These are phyloP conservation scores for Crocuta crocuta DNA, from an alignment of 2,113 vertebrate species.

Conservation along the genomic window DNA sequence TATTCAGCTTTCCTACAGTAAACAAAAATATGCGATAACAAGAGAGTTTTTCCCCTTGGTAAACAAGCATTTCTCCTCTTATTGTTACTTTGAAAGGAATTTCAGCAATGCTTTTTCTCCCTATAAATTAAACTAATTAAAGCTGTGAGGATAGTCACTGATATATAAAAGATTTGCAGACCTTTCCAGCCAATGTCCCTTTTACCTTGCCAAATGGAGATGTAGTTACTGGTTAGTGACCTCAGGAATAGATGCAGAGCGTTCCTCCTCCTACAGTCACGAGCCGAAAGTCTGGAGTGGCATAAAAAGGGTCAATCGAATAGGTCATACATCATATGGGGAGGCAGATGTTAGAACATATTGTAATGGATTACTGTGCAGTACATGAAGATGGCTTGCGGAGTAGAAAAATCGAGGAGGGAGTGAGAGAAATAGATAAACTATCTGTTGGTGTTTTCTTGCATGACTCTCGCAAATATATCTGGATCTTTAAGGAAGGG, in stretches of 20 bases:
- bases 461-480: conserved; percentile 5
- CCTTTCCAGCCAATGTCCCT: conserved; percentile 42
- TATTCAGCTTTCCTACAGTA: not conserved
- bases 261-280: conserved; percentile 75
- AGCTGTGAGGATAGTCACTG: not conserved
- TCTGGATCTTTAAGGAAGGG: conserved; percentile 66
- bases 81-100: conserved; percentile 46
- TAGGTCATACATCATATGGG: conserved; percentile 92
- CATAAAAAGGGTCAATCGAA: conserved; percentile 92
- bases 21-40: not conserved
- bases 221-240: conserved; percentile 79
- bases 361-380: conserved; percentile 90
- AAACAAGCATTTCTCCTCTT: not conserved
- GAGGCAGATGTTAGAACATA: conserved; percentile 98
- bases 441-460: conserved; percentile 66
- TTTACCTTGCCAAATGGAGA: conserved; percentile 74
- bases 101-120: not conserved
- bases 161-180: not conserved
- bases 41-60: not conserved
- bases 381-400: conserved; percentile 86
- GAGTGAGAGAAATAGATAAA: conserved; percentile 66
- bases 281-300: conserved; percentile 83
- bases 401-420: conserved; percentile 73
- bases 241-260: conserved; percentile 67
- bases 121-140: conserved; percentile 65